Evolutionary conservation across 1,140 invertebrate species (phyloP), one percentile per base, ranked within the genome.

Genomic region (Chironomus tepperi): DNA sequence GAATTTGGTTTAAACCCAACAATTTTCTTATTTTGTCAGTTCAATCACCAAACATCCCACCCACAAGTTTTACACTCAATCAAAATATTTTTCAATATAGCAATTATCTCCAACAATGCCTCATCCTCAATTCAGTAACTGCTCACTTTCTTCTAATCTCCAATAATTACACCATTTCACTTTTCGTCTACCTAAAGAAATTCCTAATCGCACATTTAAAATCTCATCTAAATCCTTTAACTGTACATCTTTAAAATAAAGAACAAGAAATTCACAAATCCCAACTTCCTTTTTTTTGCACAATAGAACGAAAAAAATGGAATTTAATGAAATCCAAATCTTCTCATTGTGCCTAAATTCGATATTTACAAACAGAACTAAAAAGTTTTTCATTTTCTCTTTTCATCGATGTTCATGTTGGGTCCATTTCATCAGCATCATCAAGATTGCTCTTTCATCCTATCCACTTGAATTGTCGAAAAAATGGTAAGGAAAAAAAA

Each of bases 361-460:
- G 65, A 70, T 70, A 70, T 70, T 70, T 70, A 70, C 65, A 34
- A 34, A 34, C 65, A 34, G n/a, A n/a, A n/a, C n/a, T n/a, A 70
- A 70, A 70, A 70, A 15, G 7, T 70, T 70, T 70, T n/a, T 1
- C 15, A 3, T 47, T 47, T 8, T 15, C 43, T 47, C 10, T 57
- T 57, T 57, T 3, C 5, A 34, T 15, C 47, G 12, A 16, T 19
- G 15, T 70, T 57, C n/a, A 15, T 70, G 65, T 70, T 70, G 65
- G 65, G 65, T 70, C 65, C 65, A 70, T 57, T 57, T 57, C 47
- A 57, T 57, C 47, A 57, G 47, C 47, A 15, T 57, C 47, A 57
- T 57, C 47, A 15, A n/a, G 24, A 34, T 34, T 34, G 24, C 24
- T 34, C 24, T 34, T 5, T 34, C 24, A 34, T 34, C 24, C 24